Percentiles rank a stretch among this genome's conserved stretches.
Conservation (phyloP, 2,888 invertebrate species). For the Stegophylla sp. region DNA sequence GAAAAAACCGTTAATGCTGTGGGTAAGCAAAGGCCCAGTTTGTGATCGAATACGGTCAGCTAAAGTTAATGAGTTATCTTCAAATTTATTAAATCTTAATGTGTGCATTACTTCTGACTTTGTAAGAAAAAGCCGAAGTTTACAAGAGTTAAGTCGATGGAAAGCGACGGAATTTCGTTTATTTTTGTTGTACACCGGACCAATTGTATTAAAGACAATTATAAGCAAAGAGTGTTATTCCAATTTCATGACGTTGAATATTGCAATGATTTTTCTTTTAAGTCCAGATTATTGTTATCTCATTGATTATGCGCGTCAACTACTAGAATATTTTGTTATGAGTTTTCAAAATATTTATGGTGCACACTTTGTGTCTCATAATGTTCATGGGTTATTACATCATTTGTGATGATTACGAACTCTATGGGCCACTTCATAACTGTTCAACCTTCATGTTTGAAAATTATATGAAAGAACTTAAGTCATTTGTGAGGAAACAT, state of each 20-base stretch:
- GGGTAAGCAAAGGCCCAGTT: constrained; percentile 10
- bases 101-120: neutral
- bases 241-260: constrained; percentile 11
- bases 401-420: constrained; percentile 14
- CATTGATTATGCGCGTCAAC: neutral
- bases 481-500: constrained; percentile 13
- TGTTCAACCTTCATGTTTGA: neutral
- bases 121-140: constrained; percentile 8
- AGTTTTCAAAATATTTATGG: constrained; percentile 25
- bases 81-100: constrained; percentile 6
- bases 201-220: constrained; percentile 2
- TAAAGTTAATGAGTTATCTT: neutral
- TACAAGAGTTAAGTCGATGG: constrained; percentile 2
- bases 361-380: neutral
- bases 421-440: constrained; percentile 13
- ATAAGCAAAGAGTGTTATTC: constrained; percentile 10
- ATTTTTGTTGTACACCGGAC: constrained; percentile 10
- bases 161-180: constrained; percentile 10
- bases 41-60: neutral
- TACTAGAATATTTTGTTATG: constrained; percentile 5
- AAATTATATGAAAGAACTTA: constrained; percentile 22
- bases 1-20: neutral
- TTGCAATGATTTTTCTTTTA: constrained; percentile 18
- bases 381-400: constrained; percentile 14
- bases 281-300: neutral